These are phyloP conservation scores for Drosophila elegans DNA, from an alignment of 1,140 invertebrate species.

Conservation along the genomic window DNA sequence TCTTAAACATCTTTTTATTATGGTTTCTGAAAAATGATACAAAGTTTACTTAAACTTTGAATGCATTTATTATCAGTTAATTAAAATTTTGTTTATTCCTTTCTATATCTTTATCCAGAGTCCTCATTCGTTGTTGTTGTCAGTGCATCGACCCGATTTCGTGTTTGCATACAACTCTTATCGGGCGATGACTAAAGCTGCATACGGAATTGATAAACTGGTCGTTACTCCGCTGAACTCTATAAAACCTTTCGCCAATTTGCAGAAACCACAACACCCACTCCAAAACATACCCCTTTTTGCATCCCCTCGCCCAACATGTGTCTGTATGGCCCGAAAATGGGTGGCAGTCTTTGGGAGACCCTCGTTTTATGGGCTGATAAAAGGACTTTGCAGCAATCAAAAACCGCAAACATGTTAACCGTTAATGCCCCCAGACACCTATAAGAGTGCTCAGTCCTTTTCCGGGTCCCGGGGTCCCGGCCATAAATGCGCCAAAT, in stretches of 20 bases:
- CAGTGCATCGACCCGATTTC: conserved; percentile 30
- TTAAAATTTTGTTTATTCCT: not conserved
- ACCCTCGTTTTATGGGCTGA: conserved; percentile 65
- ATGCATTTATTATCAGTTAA: not conserved
- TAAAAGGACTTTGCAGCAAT: conserved; percentile 75
- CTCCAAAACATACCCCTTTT: not conserved
- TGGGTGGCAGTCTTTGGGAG: conserved; percentile 19
- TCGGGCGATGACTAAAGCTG: conserved; percentile 24
- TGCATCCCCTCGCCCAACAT: conserved; percentile 16
- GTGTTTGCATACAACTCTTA: conserved; percentile 46
- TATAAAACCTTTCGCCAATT: conserved; percentile 50
- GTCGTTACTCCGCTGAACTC: conserved; percentile 49
- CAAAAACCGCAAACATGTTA: conserved; percentile 80
- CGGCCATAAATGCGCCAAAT: conserved; percentile 68
- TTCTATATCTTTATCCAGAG: not conserved
- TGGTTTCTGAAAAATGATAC: too few species aligned
- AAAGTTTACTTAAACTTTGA: too few species aligned
- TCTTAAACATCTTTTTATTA: too few species aligned
- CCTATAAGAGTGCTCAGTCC: conserved; percentile 65
- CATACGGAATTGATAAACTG: conserved; percentile 45
- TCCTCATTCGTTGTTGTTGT: not conserved
- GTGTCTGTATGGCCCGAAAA: conserved; percentile 7
- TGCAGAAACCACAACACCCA: conserved; percentile 37
- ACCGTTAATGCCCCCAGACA: conserved; percentile 81
- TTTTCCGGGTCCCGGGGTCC: conserved; percentile 24